Evolutionary conservation across 2,113 vertebrate genomes (phyloP).

Genomic region (Dromiciops gliroides): DNA sequence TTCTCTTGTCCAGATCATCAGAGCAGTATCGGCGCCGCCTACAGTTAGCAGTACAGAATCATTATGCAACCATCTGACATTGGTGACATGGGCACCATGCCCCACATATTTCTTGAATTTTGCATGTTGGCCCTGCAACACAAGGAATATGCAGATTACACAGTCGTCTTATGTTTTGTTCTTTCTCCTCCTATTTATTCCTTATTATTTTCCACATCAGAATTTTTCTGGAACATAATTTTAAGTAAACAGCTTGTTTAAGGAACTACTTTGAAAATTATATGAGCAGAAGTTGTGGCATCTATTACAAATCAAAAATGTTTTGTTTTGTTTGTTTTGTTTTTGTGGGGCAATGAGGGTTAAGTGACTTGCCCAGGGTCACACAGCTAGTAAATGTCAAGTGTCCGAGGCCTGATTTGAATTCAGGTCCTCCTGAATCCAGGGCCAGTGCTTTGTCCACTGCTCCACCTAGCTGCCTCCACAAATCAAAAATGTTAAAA

Average conservation of each 20-base stretch:
- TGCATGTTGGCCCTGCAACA: conserved; percentile 91
- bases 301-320: neutral
- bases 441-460: no score
- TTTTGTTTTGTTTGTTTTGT: no score
- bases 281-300: neutral
- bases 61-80: conserved; percentile 94
- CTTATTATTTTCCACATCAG: neutral
- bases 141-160: neutral
- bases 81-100: conserved; percentile 96
- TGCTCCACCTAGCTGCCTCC: no score
- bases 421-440: no score
- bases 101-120: conserved; percentile 97
- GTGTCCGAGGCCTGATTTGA: no score
- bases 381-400: no score
- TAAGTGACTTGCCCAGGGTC: no score
- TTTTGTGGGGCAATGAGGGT: no score
- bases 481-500: neutral
- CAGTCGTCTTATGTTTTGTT: neutral
- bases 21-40: conserved; percentile 94
- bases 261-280: neutral
- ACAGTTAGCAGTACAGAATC: conserved; percentile 94
- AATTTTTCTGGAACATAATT: neutral
- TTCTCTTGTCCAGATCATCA: conserved; percentile 98
- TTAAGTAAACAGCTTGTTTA: neutral
- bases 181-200: accelerated